Evolutionary conservation across 37 sponge, comb jelly and placozoan species (phyloP).

Genomic region (Hexactinellida sp.): DNA sequence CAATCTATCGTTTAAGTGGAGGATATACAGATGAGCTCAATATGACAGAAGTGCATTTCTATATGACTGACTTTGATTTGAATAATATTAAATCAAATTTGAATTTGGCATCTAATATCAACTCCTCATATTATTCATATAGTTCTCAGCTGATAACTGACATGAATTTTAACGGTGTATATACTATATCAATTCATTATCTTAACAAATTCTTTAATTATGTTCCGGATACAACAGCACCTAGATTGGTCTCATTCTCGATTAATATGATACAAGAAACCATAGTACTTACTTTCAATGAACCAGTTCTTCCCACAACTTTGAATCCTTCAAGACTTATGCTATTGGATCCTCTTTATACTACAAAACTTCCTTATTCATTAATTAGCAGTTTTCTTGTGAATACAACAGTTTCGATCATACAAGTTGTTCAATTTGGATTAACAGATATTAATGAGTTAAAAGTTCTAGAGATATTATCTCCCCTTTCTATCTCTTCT

Average conservation of each 20-base stretch:
- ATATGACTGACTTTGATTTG: conserved; percentile 47
- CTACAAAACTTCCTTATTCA: neutral
- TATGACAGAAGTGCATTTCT: conserved; percentile 41
- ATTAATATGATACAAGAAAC: conserved; percentile 60
- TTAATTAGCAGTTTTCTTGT: neutral
- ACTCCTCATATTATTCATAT: conserved; percentile 39
- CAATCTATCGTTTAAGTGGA: conserved; percentile 34
- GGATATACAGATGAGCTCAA: conserved; percentile 43
- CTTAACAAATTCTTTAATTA: conserved; percentile 37
- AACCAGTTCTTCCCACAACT: conserved; percentile 43
- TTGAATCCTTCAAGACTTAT: conserved; percentile 16
- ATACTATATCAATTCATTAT: conserved; percentile 33
- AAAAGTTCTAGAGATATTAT: neutral
- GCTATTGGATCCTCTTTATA: neutral
- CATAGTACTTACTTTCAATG: conserved; percentile 62
- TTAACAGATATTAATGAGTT: neutral
- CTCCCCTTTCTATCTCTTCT: neutral
- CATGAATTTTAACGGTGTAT: conserved; percentile 60
- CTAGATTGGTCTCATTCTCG: conserved; percentile 53
- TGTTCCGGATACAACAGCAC: conserved; percentile 57
- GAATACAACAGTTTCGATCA: neutral
- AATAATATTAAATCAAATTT: conserved; percentile 49
- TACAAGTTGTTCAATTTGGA: neutral
- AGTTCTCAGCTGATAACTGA: conserved; percentile 38
- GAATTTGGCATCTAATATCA: conserved; percentile 26